These are phyloP conservation scores for Pogonophryne albipinna DNA, from an alignment of 2,797 vertebrate genomes.

Conservation along the genomic window DNA sequence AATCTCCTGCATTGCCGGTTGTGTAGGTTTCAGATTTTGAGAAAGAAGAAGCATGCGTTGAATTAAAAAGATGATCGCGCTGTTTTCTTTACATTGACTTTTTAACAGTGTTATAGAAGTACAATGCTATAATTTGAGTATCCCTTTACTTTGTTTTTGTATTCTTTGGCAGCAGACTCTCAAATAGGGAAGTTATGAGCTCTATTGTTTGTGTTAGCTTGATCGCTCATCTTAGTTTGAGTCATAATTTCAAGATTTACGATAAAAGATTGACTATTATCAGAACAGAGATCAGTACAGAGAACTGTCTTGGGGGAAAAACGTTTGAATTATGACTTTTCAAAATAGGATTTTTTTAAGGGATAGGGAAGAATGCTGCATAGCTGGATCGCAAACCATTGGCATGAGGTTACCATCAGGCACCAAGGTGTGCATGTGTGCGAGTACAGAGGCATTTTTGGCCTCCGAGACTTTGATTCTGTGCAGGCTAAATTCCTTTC, in stretches of 20 bases:
- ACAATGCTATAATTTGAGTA: too few species aligned
- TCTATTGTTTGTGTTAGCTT: neutral
- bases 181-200: neutral
- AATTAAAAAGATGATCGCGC: neutral
- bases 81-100: neutral
- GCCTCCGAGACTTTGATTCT: conserved; percentile 54
- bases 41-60: neutral
- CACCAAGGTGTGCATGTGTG: conserved; percentile 67
- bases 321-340: neutral
- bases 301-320: neutral
- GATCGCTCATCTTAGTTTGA: neutral
- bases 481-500: conserved; percentile 44
- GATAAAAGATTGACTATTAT: neutral
- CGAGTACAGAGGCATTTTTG: conserved; percentile 52
- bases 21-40: neutral
- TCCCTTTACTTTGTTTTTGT: too few species aligned
- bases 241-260: neutral
- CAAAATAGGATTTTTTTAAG: neutral
- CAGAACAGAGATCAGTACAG: neutral
- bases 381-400: conserved; percentile 39
- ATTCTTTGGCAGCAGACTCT: neutral
- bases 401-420: conserved; percentile 36
- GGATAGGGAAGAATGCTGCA: conserved; percentile 35
- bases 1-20: neutral
- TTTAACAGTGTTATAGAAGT: neutral